These are phyloP conservation scores for Lycophotia porphyrea DNA, from an alignment of 2,888 invertebrate genomes.

Conservation along the genomic window DNA sequence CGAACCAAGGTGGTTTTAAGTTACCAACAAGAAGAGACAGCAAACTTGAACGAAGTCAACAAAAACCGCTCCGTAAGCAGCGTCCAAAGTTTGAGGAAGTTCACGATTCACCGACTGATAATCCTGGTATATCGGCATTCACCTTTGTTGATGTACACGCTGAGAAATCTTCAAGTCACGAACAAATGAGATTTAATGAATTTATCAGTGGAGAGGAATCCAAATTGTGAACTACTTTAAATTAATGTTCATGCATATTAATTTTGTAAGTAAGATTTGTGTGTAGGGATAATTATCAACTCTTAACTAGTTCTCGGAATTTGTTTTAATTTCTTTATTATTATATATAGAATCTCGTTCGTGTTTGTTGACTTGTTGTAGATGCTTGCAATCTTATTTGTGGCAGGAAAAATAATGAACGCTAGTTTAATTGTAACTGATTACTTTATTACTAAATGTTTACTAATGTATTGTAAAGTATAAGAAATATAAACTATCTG, in stretches of 20 bases:
- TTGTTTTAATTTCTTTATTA: conserved; percentile 26
- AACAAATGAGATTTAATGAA: conserved; percentile 73
- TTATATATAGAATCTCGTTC: conserved; percentile 56
- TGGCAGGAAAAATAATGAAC: conserved; percentile 43
- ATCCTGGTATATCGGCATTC: conserved; percentile 75
- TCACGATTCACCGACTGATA: conserved; percentile 82
- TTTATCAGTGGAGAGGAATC: conserved; percentile 80
- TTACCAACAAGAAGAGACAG: conserved; percentile 82
- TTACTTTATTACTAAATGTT: conserved; percentile 45
- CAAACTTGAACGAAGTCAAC: conserved; percentile 70
- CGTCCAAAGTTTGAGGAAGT: conserved; percentile 81
- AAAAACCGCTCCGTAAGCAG: conserved; percentile 74
- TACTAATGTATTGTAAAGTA: conserved; percentile 42
- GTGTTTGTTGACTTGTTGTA: conserved; percentile 39
- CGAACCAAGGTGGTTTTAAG: conserved; percentile 82
- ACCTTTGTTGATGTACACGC: conserved; percentile 84
- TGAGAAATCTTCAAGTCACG: conserved; percentile 71
- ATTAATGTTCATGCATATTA: conserved; percentile 12
- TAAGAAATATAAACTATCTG: conserved; percentile 57
- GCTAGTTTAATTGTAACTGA: conserved; percentile 34
- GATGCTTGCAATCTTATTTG: conserved; percentile 23
- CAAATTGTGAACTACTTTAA: conserved; percentile 74
- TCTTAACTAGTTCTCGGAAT: conserved; percentile 37
- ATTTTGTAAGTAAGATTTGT: conserved; percentile 31
- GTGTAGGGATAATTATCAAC: conserved; percentile 10